Base-by-base conservation (phyloP, 2,888 invertebrate genomes). In the Venustoraphidia nigricollis region DNA sequence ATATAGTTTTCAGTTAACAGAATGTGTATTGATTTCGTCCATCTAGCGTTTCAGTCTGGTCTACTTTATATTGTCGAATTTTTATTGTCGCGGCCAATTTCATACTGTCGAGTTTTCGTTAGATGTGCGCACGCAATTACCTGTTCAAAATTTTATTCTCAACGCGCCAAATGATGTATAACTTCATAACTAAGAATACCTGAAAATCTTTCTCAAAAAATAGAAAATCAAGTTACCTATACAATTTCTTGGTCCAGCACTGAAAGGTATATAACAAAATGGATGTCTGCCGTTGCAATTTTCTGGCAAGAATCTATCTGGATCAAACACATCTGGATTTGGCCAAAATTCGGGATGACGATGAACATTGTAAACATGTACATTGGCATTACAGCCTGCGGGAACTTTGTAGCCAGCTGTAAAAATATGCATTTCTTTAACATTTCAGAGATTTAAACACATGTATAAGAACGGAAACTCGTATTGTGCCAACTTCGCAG, bases 261-360 rank as follows among this genome's bases (percentile, higher is more conserved):
- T 55, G 47, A 55, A 55, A 6, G 49, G 40, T 48, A 81, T 70
- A 57, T 73, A 82, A 0, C 76, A 70, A 53, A 72, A 82, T 0
- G 78, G 76, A 64, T 82, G 79, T 35, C 79, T 66, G 27, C 63
- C 61, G 2, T 57, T 50, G 9, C 66, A 60, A 54, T 73, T 72
- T 56, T 83, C 77, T 0, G 76, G 73, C 38, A 79, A 59, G 62
- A 86, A 86, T 52, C 85, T 66, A 45, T 84, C 82, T 0, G 84
- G 83, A 58, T 81, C 75, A 59, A 81, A 85, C 51, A 66, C 70
- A 43, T 72, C 64, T 0, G 86, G 81, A 53, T 84, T 69, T 0
- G 76, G 71, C 66, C 74, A 87, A 45, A 75, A 66, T 11, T 73
- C 68, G 0, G 76, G 72, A 58, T 80, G 72, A 8, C 77, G 72